Evolutionary conservation across 2,888 invertebrate species (phyloP).

Genomic region (Agapostemon virescens): DNA sequence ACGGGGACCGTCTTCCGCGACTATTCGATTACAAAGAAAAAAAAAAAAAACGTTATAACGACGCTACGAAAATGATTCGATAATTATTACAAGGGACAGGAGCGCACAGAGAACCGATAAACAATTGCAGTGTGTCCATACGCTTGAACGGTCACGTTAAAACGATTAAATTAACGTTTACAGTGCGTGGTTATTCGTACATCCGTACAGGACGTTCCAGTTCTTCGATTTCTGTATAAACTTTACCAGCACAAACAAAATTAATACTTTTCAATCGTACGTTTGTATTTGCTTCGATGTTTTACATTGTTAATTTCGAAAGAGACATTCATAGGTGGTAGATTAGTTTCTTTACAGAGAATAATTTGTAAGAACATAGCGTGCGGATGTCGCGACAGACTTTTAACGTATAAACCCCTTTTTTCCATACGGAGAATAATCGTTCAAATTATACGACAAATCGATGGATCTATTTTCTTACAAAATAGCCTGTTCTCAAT

Average conservation of each 20-base stretch:
- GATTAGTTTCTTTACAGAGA: no score
- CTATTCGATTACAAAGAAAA: conserved; percentile 21
- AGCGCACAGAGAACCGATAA: conserved; percentile 27
- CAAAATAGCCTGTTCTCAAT: background rate
- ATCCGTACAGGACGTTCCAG: conserved; percentile 2
- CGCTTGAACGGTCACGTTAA: conserved; percentile 14
- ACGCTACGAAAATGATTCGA: background rate
- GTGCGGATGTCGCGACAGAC: no score
- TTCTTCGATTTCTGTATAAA: background rate
- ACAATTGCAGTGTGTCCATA: conserved; percentile 13
- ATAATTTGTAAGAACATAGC: background rate
- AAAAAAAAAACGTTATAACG: conserved; percentile 5
- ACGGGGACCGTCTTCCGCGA: background rate
- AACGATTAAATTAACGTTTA: conserved; percentile 31
- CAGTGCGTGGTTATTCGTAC: conserved; percentile 18
- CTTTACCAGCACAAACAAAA: no score
- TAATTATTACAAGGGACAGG: conserved; percentile 30
- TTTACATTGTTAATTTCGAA: background rate
- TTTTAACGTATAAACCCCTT: no score
- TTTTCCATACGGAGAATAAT: no score
- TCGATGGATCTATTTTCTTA: no score
- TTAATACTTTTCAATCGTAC: background rate
- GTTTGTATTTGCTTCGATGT: background rate
- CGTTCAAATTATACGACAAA: background rate
- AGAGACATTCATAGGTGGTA: background rate